These are phyloP conservation scores for Drosophila paulistorum DNA, from an alignment of 1,140 invertebrate genomes.

Conservation along the genomic window DNA sequence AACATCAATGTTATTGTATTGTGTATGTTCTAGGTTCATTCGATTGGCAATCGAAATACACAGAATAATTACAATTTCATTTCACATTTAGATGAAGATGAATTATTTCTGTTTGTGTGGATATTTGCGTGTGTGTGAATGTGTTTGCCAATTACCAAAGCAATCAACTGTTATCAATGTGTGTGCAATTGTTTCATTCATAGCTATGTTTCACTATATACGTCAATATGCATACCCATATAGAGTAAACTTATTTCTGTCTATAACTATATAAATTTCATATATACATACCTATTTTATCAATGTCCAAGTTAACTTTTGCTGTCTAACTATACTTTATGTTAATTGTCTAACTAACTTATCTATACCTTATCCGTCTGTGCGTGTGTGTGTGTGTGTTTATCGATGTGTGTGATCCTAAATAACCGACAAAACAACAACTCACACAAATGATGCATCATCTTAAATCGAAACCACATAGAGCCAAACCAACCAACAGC, in stretches of 20 bases:
- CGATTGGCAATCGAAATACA: constrained; percentile 21
- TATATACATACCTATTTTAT: constrained; percentile 11
- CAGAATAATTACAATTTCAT: constrained; percentile 64
- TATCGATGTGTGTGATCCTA: constrained; percentile 38
- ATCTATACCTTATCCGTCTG: constrained; percentile 20
- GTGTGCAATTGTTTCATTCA: constrained; percentile 62
- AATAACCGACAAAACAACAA: constrained; percentile 14
- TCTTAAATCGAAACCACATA: constrained; percentile 19
- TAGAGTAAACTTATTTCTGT: constrained; percentile 48
- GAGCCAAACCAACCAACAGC: constrained; percentile 17
- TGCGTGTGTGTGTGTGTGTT: constrained; percentile 45
- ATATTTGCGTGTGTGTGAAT: constrained; percentile 14
- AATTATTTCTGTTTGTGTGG: constrained; percentile 23
- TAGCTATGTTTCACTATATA: constrained; percentile 66
- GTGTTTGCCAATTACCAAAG: constrained; percentile 60
- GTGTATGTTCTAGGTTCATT: not conserved
- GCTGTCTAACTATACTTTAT: constrained; percentile 33
- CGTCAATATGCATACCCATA: constrained; percentile 12
- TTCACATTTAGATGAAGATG: constrained; percentile 34
- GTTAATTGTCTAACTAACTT: constrained; percentile 51
- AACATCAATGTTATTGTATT: not conserved
- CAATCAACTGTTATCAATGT: constrained; percentile 72
- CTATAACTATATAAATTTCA: constrained; percentile 66
- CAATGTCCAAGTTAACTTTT: constrained; percentile 21
- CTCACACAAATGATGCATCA: constrained; percentile 13